Evolutionary conservation across 2,888 invertebrate genomes (phyloP).

Genomic region (Laothoe populi): DNA sequence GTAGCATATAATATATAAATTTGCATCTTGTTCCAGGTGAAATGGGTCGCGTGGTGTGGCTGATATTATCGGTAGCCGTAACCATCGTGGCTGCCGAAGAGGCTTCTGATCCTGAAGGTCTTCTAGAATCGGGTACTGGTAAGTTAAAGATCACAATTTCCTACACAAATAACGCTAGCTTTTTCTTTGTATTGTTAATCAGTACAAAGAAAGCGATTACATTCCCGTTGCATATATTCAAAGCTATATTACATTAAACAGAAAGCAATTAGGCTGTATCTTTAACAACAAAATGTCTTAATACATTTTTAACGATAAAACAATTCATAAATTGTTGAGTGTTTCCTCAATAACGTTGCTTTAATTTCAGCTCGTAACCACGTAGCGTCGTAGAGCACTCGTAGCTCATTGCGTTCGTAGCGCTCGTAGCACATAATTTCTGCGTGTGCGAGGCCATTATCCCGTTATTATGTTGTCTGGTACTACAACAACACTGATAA

Average conservation of each 20-base stretch:
- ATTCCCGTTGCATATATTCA: neutral
- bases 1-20: too few relatives aligned
- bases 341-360: conserved; percentile 44
- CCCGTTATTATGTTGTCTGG: conserved; percentile 40
- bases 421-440: conserved; percentile 37
- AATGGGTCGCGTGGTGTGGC: conserved; percentile 58
- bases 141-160: conserved; percentile 34
- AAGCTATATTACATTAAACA: conserved; percentile 3
- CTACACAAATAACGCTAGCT: neutral
- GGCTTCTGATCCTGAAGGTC: conserved; percentile 63
- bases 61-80: conserved; percentile 52
- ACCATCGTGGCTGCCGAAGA: conserved; percentile 60
- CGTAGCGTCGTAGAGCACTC: conserved; percentile 30
- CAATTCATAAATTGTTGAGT: conserved; percentile 34
- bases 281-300: neutral
- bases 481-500: conserved; percentile 25
- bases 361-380: conserved; percentile 30
- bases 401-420: conserved; percentile 12
- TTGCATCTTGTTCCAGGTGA: conserved; percentile 42
- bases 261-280: neutral
- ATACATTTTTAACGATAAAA: neutral
- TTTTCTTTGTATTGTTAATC: neutral
- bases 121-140: conserved; percentile 60
- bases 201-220: too few relatives aligned
- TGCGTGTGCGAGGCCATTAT: conserved; percentile 42